Conservation (phyloP, 2,113 vertebrate genomes). For the Pelecanus crispus region DNA sequence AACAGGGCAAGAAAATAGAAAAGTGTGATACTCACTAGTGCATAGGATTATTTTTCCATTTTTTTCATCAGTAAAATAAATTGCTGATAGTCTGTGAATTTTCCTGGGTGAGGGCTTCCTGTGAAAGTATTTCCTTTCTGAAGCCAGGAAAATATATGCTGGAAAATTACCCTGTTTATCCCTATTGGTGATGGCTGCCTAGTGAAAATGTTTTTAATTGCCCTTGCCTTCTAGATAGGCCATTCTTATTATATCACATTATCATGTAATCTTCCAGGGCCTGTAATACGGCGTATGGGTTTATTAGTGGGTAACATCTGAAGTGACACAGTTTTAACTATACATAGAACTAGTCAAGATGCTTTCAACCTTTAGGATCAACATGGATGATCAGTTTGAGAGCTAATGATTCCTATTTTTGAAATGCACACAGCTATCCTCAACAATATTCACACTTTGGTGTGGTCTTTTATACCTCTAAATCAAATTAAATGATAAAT, state of each 20-base stretch:
- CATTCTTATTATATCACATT: constrained; percentile 33
- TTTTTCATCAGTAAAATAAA: background rate
- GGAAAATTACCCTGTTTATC: constrained; percentile 34
- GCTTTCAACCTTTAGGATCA: constrained; percentile 11
- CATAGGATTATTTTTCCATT: background rate
- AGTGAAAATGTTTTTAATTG: constrained; percentile 49
- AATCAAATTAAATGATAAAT: background rate
- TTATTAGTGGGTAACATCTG: constrained; percentile 18
- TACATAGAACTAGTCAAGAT: background rate
- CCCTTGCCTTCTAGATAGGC: constrained; percentile 22
- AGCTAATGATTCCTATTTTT: background rate
- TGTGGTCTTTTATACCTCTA: background rate
- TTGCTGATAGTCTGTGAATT: background rate
- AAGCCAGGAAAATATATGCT: background rate
- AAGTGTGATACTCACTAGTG: background rate
- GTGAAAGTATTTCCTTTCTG: background rate
- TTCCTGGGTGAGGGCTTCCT: background rate
- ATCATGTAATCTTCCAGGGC: constrained; percentile 20
- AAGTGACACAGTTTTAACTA: constrained; percentile 22
- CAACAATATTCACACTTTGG: background rate
- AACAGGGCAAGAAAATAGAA: background rate
- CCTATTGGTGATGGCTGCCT: constrained; percentile 20
- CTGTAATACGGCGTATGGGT: background rate
- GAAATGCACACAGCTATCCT: background rate
- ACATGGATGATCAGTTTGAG: background rate